Base-by-base conservation (phyloP, 2,113 vertebrate species). In the Elanus axillaris region DNA sequence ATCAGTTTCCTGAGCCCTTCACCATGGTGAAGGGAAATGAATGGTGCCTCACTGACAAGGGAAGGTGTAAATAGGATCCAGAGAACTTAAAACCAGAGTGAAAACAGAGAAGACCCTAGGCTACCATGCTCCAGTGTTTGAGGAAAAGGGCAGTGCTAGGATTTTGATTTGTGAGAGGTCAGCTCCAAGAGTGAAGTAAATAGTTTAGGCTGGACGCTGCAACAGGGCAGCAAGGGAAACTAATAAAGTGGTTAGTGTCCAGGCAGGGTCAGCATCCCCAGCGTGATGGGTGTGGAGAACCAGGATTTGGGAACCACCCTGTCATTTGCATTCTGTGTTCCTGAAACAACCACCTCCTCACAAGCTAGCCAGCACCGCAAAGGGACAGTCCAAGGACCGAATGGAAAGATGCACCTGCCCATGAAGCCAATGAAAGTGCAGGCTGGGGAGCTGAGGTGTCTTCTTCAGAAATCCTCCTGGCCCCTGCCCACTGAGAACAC, bases 401-500 rank as follows among this genome's bases (percentile, higher is more conserved):
- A 40, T 1, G 14, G 68, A 62, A 86, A 84, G 20, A 34, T 58
- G 11, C 10, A 42, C 17, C 36, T 45, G 11, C 26, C 42, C 42
- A 42, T 2, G 2, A 81, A 47, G 6, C 12, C 45, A 36, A 22
- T 0, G 7, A 27, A 87, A 31, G 23, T 16, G 12, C 10, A 67
- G 43, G 5, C 15, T 53, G 34, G 19, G 23, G 15, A 73, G 10
- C 0, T 69, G 56, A 77, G 5, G 5, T 32, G 20, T 66, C 34
- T 52, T 29, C 56, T 67, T 60, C 42, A 74, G 53, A 74, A 86
- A 59, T 47, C 13, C 13, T 52, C 42, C 56, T 36, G 21, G 11
- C 2, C 6, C 4, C 14, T 34, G 19, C 18, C 10, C 1, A 0
- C 16, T 62, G 45, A 40, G 48, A 74, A 15, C 45, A 71, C 21